Evolutionary conservation across 2,888 invertebrate genomes (phyloP), one percentile per base, ranked within the genome.

Genomic region (Escarpia spicata): DNA sequence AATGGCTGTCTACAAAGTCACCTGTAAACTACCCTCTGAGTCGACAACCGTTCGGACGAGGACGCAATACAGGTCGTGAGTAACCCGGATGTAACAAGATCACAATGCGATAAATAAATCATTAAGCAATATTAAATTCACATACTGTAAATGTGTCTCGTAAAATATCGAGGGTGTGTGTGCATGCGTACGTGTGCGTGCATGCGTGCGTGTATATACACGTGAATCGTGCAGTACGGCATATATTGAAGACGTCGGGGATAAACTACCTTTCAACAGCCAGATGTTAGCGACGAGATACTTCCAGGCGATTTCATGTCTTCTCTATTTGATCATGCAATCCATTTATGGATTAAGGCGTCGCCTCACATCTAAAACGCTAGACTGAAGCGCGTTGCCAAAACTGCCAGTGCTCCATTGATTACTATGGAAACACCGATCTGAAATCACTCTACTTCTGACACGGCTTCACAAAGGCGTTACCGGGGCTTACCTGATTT

Each of bases 301-400:
- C 75, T 26, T 75, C n/a, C 75, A 75, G 19, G 75, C 26, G 26
- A 15, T 75, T 75, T 75, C 75, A 75, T 75, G 19, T 26, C 26
- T 75, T 75, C 75, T 26, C n/a, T 26, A 6, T 75, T 75, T 75
- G 75, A 75, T 75, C 75, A 26, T 19, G 75, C 75, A 75, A 75
- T 75, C 75, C 75, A 75, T 75, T 75, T 75, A 75, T 75, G 75
- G 75, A 75, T 75, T 75, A 75, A 75, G 75, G 75, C 75, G 26
- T 75, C 26, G 75, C 19, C 19, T 26, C 75, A n/a, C 26, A 26
- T 26, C 75, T 75, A 75, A 75, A 75, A 75, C 75, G 75, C 75
- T 75, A 75, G 75, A 75, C 6, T 75, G 75, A 75, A 75, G 26
- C 75, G 75, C 26, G 75, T 75, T 75, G 75, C 75, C 19, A 26